A percentile compares a stretch with the other conserved stretches of the same genome.
Conservation (phyloP, 2,797 vertebrate species). For the Typhlichthys subterraneus region DNA sequence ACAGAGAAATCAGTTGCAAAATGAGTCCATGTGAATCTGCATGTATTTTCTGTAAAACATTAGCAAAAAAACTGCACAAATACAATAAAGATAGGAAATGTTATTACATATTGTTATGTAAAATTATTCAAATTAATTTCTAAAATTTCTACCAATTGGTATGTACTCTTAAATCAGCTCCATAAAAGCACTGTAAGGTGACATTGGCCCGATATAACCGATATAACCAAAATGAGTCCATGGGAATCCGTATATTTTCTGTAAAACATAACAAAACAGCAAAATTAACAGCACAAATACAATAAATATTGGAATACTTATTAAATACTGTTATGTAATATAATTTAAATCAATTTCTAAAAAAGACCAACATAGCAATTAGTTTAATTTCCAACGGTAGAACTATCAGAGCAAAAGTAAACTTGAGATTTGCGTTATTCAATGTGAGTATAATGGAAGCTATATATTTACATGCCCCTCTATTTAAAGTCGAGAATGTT, state of each 20-base stretch:
- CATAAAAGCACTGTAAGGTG: too few species aligned
- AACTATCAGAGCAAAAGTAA: slow-evolving; percentile 12
- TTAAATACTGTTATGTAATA: background rate
- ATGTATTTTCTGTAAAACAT: background rate
- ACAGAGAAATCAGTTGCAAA: background rate
- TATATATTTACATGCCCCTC: too few species aligned
- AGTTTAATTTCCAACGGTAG: background rate
- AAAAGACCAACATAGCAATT: slow-evolving; percentile 16
- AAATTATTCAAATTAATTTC: background rate
- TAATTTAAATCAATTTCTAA: background rate
- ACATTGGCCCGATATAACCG: too few species aligned
- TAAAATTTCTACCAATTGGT: background rate
- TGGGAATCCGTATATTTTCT: background rate
- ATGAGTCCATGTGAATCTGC: too few species aligned
- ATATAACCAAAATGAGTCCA: too few species aligned
- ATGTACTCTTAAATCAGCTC: too few species aligned
- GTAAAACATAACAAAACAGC: background rate
- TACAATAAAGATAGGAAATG: background rate
- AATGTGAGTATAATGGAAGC: too few species aligned
- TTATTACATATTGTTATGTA: background rate
- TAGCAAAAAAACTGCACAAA: background rate
- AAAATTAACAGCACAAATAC: background rate
- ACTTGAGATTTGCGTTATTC: too few species aligned
- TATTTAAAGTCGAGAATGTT: too few species aligned
- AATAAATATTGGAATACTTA: too few species aligned